phyloP scores from a whole-genome alignment of 2,888 invertebrate species.

The Tinea semifulvella region DNA sequence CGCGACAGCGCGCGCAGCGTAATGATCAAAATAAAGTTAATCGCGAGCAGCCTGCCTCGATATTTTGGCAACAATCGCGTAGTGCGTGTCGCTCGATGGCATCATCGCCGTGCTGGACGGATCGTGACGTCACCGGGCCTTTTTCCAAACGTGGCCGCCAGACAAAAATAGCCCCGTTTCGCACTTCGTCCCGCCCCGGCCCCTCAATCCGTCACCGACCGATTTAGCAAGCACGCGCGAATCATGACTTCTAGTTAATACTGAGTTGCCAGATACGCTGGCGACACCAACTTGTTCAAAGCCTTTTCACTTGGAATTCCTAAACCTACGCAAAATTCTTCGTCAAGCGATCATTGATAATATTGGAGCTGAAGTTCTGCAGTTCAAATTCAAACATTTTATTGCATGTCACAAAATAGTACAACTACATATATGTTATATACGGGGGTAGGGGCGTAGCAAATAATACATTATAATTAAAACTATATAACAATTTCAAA shows the following conservation, averaged over 20 bases:
- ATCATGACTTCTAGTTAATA: slow-evolving; percentile 12
- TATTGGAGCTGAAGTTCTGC: too few relatives aligned
- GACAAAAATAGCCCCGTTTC: slow-evolving; percentile 64
- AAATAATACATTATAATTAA: too few relatives aligned
- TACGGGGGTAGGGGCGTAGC: too few relatives aligned
- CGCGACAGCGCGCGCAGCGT: slow-evolving; percentile 33
- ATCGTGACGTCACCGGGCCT: slow-evolving; percentile 62
- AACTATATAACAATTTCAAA: too few relatives aligned
- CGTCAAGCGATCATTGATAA: too few relatives aligned
- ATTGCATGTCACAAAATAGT: too few relatives aligned
- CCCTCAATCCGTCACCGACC: slow-evolving; percentile 53
- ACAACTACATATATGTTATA: too few relatives aligned
- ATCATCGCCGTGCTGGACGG: slow-evolving; percentile 61
- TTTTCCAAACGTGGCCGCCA: slow-evolving; percentile 66
- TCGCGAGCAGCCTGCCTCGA: slow-evolving; percentile 46
- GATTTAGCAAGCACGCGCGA: slow-evolving; percentile 45
- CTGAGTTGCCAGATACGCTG: slow-evolving; percentile 7
- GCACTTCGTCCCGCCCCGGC: slow-evolving; percentile 39
- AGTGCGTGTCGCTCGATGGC: slow-evolving; percentile 60
- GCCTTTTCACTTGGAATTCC: neutral
- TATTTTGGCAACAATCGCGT: slow-evolving; percentile 50
- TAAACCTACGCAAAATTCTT: too few relatives aligned
- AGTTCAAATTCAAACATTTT: too few relatives aligned
- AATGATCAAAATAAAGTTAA: slow-evolving; percentile 61
- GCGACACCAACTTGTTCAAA: neutral